These are phyloP conservation scores for Chironomus tepperi DNA, from an alignment of 1,140 invertebrate species.

Conservation along the genomic window DNA sequence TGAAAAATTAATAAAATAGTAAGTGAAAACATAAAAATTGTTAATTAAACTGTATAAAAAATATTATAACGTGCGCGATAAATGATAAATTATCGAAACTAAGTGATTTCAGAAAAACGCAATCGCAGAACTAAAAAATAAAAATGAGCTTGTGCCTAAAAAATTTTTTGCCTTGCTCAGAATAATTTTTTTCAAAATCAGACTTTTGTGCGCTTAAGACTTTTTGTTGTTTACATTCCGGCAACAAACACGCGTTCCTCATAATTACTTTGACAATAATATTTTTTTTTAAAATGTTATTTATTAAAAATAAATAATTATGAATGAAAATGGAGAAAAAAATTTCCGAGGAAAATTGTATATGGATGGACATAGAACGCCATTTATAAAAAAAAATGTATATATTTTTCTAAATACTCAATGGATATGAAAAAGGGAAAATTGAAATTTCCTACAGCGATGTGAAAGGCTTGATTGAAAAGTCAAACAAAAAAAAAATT, in stretches of 20 bases:
- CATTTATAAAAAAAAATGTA: slow-evolving; percentile 22
- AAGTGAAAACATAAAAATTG: neutral
- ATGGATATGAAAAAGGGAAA: slow-evolving; percentile 26
- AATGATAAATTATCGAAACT: slow-evolving; percentile 17
- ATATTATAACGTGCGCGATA: neutral
- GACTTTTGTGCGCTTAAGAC: slow-evolving; percentile 21
- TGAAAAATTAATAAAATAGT: slow-evolving; percentile 20
- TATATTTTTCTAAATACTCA: neutral
- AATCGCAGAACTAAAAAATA: slow-evolving; percentile 15
- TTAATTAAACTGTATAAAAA: slow-evolving; percentile 1
- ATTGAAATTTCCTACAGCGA: neutral
- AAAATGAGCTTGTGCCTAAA: slow-evolving; percentile 3
- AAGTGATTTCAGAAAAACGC: slow-evolving; percentile 21
- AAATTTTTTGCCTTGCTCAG: slow-evolving; percentile 13
- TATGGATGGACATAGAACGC: neutral
- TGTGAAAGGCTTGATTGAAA: too few relatives aligned
- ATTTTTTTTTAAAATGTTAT: neutral
- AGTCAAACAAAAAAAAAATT: too few relatives aligned
- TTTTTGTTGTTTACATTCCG: slow-evolving; percentile 17
- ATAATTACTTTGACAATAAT: slow-evolving; percentile 7
- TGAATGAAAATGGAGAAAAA: slow-evolving; percentile 22
- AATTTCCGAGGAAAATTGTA: neutral
- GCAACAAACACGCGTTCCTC: slow-evolving; percentile 19
- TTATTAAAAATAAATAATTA: neutral
- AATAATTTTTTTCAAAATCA: slow-evolving; percentile 20